A percentile compares a stretch with the other conserved stretches of the same genome.
phyloP scores from a whole-genome alignment of 2,113 vertebrate genomes.

The Circaetus gallicus region DNA sequence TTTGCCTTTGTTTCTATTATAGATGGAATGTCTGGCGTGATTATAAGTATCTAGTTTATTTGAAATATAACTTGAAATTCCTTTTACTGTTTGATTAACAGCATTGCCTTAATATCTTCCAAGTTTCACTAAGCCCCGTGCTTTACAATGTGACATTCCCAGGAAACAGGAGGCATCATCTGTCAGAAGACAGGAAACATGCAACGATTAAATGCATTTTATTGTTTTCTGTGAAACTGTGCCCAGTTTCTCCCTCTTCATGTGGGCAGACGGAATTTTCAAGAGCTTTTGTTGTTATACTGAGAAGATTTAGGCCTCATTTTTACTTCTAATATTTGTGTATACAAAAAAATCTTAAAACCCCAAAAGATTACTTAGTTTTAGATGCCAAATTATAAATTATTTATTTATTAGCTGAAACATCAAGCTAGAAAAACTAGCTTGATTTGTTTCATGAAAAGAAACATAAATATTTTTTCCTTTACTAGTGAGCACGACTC shows the following conservation, averaged over 20 bases:
- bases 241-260: slow-evolving; percentile 35
- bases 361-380: not conserved
- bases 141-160: slow-evolving; percentile 27
- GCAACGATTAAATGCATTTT: slow-evolving; percentile 30
- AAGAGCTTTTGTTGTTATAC: not conserved
- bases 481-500: not conserved
- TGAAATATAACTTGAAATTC: slow-evolving; percentile 14
- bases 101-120: not conserved
- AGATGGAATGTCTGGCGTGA: slow-evolving; percentile 4
- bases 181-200: slow-evolving; percentile 33
- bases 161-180: slow-evolving; percentile 43
- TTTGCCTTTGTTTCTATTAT: not conserved
- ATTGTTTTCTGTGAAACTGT: slow-evolving; percentile 53
- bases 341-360: not conserved
- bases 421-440: not conserved
- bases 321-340: not conserved
- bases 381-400: not conserved
- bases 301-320: not conserved
- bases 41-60: not conserved
- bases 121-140: not conserved
- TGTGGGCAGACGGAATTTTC: slow-evolving; percentile 43
- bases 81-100: slow-evolving; percentile 44
- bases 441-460: not conserved
- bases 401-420: not conserved
- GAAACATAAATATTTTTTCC: not conserved